phyloP scores from a whole-genome alignment of 2,888 invertebrate species.

The Gymnocheta viridis region DNA sequence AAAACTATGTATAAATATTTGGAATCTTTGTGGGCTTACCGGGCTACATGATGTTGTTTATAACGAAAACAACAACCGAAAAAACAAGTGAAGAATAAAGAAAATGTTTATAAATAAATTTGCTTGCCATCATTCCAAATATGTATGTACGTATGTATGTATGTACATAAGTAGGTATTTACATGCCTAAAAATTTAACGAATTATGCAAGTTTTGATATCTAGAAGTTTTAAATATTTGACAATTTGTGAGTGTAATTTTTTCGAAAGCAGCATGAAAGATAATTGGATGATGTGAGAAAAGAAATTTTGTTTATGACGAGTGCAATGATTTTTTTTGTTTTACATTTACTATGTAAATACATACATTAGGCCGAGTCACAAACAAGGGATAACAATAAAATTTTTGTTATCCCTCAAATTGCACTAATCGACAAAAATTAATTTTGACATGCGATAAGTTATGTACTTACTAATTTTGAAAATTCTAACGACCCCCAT shows the following conservation, averaged over 20 bases:
- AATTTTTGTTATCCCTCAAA: no score
- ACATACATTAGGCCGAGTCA: no score
- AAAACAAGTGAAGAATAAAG: constrained; percentile 34
- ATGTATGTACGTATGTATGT: no score
- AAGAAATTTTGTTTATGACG: no score
- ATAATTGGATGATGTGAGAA: neutral
- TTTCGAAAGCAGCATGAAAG: neutral
- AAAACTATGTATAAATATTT: constrained; percentile 26
- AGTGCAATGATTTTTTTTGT: neutral
- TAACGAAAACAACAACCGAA: neutral
- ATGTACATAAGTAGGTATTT: no score
- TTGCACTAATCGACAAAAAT: no score
- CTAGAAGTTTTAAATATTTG: constrained; percentile 2
- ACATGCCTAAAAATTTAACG: neutral
- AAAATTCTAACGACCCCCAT: no score
- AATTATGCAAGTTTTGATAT: constrained; percentile 17
- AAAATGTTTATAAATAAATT: constrained; percentile 62
- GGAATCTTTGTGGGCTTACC: constrained; percentile 49
- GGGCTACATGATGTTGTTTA: constrained; percentile 28
- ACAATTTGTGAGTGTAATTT: neutral
- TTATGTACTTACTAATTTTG: no score
- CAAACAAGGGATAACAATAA: no score
- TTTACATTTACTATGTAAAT: no score
- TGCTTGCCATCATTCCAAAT: constrained; percentile 61
- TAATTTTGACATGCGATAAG: no score